Evolutionary conservation across 2,888 invertebrate genomes (phyloP), one percentile per base, ranked within the genome.

Genomic region (Cryptus viduatorius): DNA sequence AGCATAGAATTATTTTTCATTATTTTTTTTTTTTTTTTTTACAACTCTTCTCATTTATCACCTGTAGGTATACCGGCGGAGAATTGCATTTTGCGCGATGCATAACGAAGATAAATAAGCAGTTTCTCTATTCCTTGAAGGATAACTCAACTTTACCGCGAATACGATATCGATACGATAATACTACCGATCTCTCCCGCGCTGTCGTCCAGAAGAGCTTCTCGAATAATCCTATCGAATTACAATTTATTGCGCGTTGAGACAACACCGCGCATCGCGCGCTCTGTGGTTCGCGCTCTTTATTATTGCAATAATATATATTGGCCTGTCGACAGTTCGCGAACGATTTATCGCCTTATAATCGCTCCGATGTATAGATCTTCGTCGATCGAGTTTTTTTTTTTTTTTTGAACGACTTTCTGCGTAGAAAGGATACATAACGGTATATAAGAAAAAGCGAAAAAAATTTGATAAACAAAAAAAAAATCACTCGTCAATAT

Each of bases 191-290:
- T 75, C 69, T 53, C 37, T 7, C 78, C n/a, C 50, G 19, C 48
- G 24, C 61, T 50, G 46, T 24, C 59, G 59, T 24, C 59, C 5
- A 37, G 37, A 37, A 1, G 73, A 14, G 65, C 61, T 73, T 73
- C 68, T 46, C 61, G 61, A 69, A 69, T 69, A 79, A 83, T 83
- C 73, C 78, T 83, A 83, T 83, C 68, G 68, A 83, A 75, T 83
- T 73, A 50, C 73, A 64, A 78, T 83, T 73, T 75, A 83, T 69
- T 83, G 78, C 78, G 59, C 44, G 44, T 73, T 61, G 73, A 56
- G 56, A 8, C 19, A 44, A 29, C 61, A 29, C n/a, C 61, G 56
- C 56, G 56, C 10, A 12, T 56, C 56, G 12, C 8, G 19, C 56
- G 3, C 10, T 56, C 19, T 37, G 50, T 12, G 14, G 50, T n/a